These are phyloP conservation scores for Monopterus albus DNA, from an alignment of 2,113 vertebrate genomes.

Conservation along the genomic window DNA sequence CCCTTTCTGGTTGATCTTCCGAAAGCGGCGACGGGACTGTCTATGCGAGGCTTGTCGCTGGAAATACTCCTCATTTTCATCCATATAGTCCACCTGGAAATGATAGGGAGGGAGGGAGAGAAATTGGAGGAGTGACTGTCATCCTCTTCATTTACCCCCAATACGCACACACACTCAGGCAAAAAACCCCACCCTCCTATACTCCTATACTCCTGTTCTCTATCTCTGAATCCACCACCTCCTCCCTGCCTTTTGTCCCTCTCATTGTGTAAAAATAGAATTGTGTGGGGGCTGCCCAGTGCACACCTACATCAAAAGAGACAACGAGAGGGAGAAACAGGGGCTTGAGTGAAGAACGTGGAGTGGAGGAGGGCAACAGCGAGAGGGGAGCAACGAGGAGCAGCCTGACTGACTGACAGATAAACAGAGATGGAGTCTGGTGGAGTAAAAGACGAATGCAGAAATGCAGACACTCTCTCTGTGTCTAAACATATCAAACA, in stretches of 20 bases:
- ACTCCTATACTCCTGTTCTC: constrained; percentile 34
- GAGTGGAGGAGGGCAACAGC: background rate
- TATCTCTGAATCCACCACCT: constrained; percentile 13
- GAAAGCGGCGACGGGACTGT: constrained; percentile 95
- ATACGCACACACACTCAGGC: constrained; percentile 5
- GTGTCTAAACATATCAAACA: constrained; percentile 21
- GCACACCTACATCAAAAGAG: constrained; percentile 73
- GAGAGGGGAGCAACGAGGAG: constrained; percentile 1
- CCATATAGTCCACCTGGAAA: constrained; percentile 98
- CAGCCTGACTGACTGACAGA: constrained; percentile 16
- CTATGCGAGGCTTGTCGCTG: constrained; percentile 97
- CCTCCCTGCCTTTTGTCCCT: constrained; percentile 26
- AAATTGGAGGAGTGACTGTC: constrained; percentile 57
- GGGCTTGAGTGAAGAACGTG: background rate
- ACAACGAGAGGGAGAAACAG: background rate
- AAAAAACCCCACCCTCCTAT: constrained; percentile 25
- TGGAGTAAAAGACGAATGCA: constrained; percentile 6
- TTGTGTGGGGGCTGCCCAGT: constrained; percentile 61
- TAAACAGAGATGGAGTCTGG: constrained; percentile 26
- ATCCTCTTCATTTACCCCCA: constrained; percentile 52
- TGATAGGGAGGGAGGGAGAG: constrained; percentile 39
- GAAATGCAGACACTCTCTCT: background rate
- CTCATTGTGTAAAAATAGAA: constrained; percentile 79
- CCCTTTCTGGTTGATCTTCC: constrained; percentile 99
- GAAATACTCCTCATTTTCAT: constrained; percentile 99